Percentiles rank a stretch among this genome's conserved stretches.
These are phyloP conservation scores for Umimayanthus chanpuru DNA, from an alignment of 92 coral and sea anemone genomes.

Conservation along the genomic window DNA sequence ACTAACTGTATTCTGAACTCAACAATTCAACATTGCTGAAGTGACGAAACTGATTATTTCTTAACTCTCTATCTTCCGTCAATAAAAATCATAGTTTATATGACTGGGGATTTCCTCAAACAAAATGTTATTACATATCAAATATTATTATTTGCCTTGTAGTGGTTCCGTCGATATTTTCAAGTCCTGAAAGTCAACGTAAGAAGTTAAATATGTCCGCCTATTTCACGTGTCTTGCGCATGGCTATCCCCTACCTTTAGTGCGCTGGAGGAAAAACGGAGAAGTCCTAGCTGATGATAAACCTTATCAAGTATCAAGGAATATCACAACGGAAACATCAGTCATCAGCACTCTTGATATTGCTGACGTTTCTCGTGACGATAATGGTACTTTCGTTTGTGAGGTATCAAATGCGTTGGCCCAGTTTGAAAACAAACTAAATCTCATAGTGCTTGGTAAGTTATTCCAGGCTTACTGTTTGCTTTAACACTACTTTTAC, in stretches of 20 bases:
- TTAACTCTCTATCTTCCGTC: no score
- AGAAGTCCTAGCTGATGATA: background rate
- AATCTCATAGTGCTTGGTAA: background rate
- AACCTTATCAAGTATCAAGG: background rate
- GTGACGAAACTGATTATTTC: no score
- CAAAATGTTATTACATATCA: no score
- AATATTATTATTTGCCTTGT: background rate
- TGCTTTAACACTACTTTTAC: no score
- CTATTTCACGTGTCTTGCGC: background rate
- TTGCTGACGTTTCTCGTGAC: background rate
- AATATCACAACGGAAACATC: background rate
- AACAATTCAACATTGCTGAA: no score
- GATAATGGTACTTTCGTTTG: background rate
- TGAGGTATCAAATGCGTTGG: background rate
- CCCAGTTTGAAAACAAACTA: background rate
- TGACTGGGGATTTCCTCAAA: no score
- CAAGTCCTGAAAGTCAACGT: background rate
- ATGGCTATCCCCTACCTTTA: background rate
- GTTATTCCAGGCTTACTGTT: background rate
- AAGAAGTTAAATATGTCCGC: background rate
- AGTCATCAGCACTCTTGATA: background rate
- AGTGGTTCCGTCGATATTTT: background rate
- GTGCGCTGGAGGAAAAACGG: background rate
- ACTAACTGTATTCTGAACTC: no score
- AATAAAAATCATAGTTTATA: no score